These are phyloP conservation scores for Heliconius cydno DNA, from an alignment of 2,888 invertebrate species.

Conservation along the genomic window DNA sequence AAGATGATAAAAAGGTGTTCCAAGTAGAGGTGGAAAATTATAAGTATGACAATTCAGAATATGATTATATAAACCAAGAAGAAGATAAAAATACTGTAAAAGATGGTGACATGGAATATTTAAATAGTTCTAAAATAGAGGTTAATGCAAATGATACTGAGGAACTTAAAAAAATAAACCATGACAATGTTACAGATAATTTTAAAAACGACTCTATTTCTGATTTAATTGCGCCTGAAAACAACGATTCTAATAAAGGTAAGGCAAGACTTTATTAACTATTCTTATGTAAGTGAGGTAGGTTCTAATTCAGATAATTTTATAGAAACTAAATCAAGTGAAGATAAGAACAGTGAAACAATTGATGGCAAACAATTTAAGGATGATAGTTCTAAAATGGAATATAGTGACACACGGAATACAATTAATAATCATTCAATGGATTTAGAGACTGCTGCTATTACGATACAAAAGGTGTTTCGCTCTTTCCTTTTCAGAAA, in stretches of 20 bases:
- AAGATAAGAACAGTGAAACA: constrained; percentile 32
- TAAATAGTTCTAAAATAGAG: not conserved
- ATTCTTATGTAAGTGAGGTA: not conserved
- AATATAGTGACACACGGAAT: constrained; percentile 43
- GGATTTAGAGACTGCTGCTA: constrained; percentile 80
- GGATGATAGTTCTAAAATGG: not conserved
- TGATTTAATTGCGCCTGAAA: not conserved
- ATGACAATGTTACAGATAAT: not conserved
- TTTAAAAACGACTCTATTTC: not conserved
- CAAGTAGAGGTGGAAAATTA: not conserved
- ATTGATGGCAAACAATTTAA: not conserved
- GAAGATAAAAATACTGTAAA: not conserved
- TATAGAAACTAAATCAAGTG: not conserved
- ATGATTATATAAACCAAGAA: not conserved
- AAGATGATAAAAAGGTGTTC: not conserved
- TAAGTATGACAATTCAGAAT: not conserved
- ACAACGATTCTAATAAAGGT: not conserved
- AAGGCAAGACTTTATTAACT: not conserved
- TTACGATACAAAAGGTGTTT: constrained; percentile 84
- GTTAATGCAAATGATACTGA: not conserved
- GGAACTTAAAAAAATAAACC: not conserved
- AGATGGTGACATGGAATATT: not conserved
- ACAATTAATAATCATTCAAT: constrained; percentile 56
- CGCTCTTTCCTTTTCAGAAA: constrained; percentile 77
- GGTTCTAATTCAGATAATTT: not conserved